These are phyloP conservation scores for Charanyca ferruginea DNA, from an alignment of 2,888 invertebrate species.

Conservation along the genomic window DNA sequence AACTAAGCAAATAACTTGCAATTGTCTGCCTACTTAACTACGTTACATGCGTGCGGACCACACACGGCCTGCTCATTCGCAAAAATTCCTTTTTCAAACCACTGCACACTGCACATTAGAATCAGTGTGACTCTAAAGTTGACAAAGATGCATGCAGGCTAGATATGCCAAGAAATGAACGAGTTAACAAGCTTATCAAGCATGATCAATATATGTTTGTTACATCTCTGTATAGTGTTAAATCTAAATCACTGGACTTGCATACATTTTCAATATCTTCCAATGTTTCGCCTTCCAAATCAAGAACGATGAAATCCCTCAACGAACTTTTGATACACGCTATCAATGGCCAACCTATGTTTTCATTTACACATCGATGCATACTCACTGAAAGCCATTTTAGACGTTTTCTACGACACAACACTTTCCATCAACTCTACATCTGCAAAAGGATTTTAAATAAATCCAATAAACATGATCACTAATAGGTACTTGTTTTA, in stretches of 20 bases:
- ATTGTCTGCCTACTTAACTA: conserved; percentile 55
- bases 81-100: conserved; percentile 12
- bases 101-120: background rate
- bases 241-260: too few species aligned
- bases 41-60: conserved; percentile 49
- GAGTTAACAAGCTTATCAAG: too few species aligned
- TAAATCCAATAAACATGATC: conserved; percentile 39
- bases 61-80: conserved; percentile 39
- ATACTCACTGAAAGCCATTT: too few species aligned
- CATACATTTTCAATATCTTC: too few species aligned
- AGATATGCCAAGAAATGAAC: too few species aligned
- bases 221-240: too few species aligned
- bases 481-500: conserved; percentile 27
- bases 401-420: background rate
- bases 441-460: background rate
- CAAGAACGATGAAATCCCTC: background rate
- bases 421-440: too few species aligned
- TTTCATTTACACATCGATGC: background rate
- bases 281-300: too few species aligned
- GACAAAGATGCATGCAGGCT: too few species aligned
- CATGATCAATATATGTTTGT: too few species aligned
- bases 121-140: background rate
- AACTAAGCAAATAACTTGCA: conserved; percentile 73
- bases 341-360: background rate
- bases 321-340: background rate